Evolutionary conservation across 2,888 invertebrate species (phyloP).

Genomic region (Megalurothrips usitatus): DNA sequence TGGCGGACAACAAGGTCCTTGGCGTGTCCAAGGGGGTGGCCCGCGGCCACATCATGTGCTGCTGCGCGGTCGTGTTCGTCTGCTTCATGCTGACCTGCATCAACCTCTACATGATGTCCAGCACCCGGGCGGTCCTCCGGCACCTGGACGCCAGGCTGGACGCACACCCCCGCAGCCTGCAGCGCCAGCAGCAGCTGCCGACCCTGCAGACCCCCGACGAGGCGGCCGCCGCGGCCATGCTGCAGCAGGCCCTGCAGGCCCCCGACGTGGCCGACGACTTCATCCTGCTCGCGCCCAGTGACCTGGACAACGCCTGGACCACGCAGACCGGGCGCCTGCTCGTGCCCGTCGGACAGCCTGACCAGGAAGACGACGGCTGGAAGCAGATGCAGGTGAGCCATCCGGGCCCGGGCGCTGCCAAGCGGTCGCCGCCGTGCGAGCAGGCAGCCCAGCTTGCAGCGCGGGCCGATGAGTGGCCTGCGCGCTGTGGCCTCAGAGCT

Average conservation of each 20-base stretch:
- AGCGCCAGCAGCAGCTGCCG: conserved; percentile 1
- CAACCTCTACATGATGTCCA: conserved; percentile 20
- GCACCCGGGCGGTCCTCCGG: neutral
- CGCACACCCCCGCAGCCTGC: neutral
- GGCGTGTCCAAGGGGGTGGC: conserved; percentile 7
- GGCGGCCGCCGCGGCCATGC: neutral
- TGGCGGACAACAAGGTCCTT: neutral
- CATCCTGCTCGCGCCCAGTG: conserved; percentile 16
- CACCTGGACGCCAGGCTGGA: neutral
- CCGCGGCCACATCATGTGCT: conserved; percentile 7
- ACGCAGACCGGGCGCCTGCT: conserved; percentile 18
- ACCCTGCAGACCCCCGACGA: neutral
- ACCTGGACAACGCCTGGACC: conserved; percentile 22
- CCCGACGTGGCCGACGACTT: neutral
- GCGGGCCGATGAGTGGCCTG: too few relatives aligned
- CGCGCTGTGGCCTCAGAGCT: too few relatives aligned
- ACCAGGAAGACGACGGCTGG: conserved; percentile 17
- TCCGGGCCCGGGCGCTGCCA: too few relatives aligned
- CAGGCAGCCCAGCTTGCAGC: too few relatives aligned
- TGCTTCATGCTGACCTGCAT: conserved; percentile 18
- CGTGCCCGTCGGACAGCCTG: conserved; percentile 9
- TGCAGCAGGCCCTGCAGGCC: neutral
- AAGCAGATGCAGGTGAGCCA: conserved; percentile 16
- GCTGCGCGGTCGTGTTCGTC: conserved; percentile 18
- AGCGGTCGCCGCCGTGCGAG: neutral